These are phyloP conservation scores for Rhorus exstirpatorius DNA, from an alignment of 2,888 invertebrate genomes.

Conservation along the genomic window DNA sequence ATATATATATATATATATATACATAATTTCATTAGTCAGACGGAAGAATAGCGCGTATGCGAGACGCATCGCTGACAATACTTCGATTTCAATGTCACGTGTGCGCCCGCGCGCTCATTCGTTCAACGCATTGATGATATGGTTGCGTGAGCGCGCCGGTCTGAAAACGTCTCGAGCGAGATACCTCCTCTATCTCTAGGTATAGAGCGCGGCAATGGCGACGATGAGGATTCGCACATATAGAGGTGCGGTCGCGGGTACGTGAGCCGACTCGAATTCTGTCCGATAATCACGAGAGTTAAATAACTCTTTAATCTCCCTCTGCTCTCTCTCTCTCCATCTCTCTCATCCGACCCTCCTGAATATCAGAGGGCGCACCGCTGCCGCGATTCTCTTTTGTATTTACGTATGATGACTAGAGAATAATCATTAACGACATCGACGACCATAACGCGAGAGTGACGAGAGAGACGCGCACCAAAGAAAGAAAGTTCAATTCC, in stretches of 20 bases:
- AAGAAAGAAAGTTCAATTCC: constrained; percentile 86
- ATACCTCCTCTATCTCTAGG: no score
- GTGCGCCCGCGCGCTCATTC: neutral
- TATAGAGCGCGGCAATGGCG: no score
- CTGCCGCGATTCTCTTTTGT: neutral
- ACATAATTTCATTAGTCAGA: no score
- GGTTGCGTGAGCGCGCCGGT: no score
- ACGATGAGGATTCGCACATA: constrained; percentile 7
- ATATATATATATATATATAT: no score
- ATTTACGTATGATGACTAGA: neutral
- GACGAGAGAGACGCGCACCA: constrained; percentile 51
- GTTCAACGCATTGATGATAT: neutral
- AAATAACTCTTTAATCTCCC: constrained; percentile 56
- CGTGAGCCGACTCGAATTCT: constrained; percentile 65
- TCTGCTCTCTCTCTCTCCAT: constrained; percentile 24
- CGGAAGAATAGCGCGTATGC: constrained; percentile 35
- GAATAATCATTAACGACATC: constrained; percentile 35
- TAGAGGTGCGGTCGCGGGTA: constrained; percentile 62
- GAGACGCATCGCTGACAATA: constrained; percentile 30
- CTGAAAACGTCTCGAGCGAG: no score
- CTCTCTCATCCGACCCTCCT: no score
- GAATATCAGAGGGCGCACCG: constrained; percentile 16
- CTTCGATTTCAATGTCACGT: constrained; percentile 35
- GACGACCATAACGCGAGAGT: neutral
- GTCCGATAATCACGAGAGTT: constrained; percentile 43